Evolutionary conservation across 1,140 invertebrate species (phyloP).

Genomic region (Brachionus calyciflorus): DNA sequence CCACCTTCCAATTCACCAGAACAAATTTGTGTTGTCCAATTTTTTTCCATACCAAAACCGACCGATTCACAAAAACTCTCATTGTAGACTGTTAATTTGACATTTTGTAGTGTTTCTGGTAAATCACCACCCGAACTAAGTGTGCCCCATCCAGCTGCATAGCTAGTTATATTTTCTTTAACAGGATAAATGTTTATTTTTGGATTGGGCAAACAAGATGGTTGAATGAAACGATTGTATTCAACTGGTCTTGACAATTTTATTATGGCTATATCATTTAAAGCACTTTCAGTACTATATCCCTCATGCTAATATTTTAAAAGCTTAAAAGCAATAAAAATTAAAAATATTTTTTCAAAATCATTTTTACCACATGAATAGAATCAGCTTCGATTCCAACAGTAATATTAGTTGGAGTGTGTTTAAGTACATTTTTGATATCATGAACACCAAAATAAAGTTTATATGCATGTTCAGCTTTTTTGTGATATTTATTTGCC

Average conservation of each 20-base stretch:
- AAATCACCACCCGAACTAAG: background rate
- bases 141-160: constrained; percentile 1
- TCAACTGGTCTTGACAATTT: background rate
- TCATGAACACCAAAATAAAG: background rate
- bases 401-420: no score
- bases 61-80: background rate
- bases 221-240: background rate
- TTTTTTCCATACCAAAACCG: background rate
- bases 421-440: no score
- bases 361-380: no score
- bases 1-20: background rate
- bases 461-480: background rate
- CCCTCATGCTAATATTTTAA: background rate
- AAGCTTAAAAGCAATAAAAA: no score
- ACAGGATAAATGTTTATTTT: background rate
- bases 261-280: constrained; percentile 11
- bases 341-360: no score
- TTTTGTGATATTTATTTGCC: background rate
- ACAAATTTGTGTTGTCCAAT: constrained; percentile 23
- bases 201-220: background rate
- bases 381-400: no score
- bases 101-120: background rate
- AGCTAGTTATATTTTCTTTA: background rate
- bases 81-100: constrained; percentile 17
- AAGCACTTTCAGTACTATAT: background rate